Conservation (phyloP, 2,113 vertebrate species). For the Cavia porcellus region DNA sequence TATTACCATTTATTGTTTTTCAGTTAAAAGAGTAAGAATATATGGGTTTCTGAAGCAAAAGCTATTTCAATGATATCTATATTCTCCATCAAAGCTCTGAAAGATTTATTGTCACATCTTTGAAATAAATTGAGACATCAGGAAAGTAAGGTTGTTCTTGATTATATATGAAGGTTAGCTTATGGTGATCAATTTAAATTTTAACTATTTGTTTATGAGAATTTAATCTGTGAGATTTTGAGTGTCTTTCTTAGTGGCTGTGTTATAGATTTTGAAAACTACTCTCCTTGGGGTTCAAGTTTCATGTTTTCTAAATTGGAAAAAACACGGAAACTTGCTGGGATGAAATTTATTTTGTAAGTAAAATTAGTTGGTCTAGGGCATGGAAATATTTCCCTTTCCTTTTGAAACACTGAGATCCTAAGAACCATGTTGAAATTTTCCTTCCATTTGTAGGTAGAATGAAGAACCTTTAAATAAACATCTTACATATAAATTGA, state of each 20-base stretch:
- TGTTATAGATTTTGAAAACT: neutral
- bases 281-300: neutral
- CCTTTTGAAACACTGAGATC: slow-evolving; percentile 35
- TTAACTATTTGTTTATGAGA: neutral
- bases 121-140: neutral
- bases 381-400: neutral
- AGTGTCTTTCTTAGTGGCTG: neutral
- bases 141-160: neutral
- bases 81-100: neutral
- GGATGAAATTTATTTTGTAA: slow-evolving; percentile 16
- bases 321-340: neutral
- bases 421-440: slow-evolving; percentile 41
- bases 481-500: slow-evolving; percentile 25
- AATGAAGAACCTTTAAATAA: slow-evolving; percentile 6
- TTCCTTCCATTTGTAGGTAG: neutral
- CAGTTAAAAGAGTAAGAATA: neutral
- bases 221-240: neutral
- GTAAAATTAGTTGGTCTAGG: neutral
- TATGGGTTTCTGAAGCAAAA: neutral
- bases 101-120: slow-evolving; percentile 9
- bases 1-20: neutral
- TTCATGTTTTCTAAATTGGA: neutral
- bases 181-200: neutral
- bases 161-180: neutral
- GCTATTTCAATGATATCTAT: neutral